Evolutionary conservation across 2,888 invertebrate species (phyloP).

Genomic region (Chirona hameri): DNA sequence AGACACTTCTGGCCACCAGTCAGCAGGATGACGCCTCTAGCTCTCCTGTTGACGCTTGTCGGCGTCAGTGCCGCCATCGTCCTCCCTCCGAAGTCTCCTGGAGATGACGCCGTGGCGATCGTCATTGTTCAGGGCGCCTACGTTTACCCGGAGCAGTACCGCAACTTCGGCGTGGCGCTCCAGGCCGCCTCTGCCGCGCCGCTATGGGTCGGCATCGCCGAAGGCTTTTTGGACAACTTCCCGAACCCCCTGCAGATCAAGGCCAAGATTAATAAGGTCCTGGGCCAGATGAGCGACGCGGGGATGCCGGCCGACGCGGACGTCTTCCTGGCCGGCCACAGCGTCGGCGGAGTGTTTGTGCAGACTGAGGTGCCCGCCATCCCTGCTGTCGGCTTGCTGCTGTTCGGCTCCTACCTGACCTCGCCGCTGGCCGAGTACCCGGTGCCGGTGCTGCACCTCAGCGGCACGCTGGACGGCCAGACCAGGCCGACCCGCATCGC

Average conservation of each 20-base stretch:
- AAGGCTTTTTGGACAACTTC: neutral
- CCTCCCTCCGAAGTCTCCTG: neutral
- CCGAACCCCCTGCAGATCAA: neutral
- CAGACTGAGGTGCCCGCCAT: neutral
- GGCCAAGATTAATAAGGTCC: neutral
- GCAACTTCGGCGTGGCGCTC: neutral
- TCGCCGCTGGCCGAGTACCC: conserved; percentile 30
- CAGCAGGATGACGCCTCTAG: too few species aligned
- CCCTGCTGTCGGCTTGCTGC: conserved; percentile 30
- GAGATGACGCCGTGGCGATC: neutral
- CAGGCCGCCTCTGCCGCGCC: neutral
- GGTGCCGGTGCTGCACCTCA: conserved; percentile 33
- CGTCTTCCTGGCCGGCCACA: conserved; percentile 33
- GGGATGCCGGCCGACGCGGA: neutral
- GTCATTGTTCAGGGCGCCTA: neutral
- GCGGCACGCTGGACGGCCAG: conserved; percentile 31
- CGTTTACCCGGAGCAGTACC: neutral
- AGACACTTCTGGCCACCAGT: too few species aligned
- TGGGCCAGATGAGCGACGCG: neutral
- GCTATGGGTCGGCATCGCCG: neutral
- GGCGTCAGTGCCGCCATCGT: neutral
- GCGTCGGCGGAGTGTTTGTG: conserved; percentile 30
- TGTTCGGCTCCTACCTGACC: conserved; percentile 34
- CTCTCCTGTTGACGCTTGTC: neutral
- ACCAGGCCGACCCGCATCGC: neutral